A percentile compares a stretch with the other conserved stretches of the same genome.
Evolutionary conservation across 2,888 invertebrate species (phyloP).

Genomic region (Lysandra coridon): DNA sequence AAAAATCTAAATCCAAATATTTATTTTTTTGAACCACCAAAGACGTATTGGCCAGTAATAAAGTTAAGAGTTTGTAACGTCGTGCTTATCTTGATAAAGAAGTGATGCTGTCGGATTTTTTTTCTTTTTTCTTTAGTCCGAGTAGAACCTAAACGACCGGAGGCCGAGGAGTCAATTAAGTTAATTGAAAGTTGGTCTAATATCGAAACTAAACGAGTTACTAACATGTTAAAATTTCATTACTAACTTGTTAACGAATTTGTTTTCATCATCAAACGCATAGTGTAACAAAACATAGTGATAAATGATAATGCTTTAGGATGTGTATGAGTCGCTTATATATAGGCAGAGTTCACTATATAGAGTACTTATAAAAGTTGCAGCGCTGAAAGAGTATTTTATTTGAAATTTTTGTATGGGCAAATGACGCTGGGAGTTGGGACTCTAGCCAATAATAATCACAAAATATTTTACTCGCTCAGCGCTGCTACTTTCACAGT

Average conservation of each 20-base stretch:
- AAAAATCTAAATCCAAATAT: not conserved
- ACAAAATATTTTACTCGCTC: no score
- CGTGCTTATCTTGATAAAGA: conserved; percentile 41
- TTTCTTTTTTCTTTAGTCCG: conserved; percentile 41
- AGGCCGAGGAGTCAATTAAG: conserved; percentile 73
- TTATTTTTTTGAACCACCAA: not conserved
- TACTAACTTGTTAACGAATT: conserved; percentile 43
- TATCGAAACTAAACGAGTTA: conserved; percentile 55
- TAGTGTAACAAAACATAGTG: no score
- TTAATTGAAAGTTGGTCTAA: conserved; percentile 72
- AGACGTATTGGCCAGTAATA: conserved; percentile 1
- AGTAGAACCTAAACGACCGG: conserved; percentile 50
- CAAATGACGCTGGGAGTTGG: no score
- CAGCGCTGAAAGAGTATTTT: no score
- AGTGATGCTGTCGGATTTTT: conserved; percentile 51
- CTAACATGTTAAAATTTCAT: conserved; percentile 53
- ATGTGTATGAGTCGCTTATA: no score
- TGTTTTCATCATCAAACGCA: not conserved
- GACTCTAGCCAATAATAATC: no score
- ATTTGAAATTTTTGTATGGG: no score
- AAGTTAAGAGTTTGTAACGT: conserved; percentile 21
- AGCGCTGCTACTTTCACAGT: no score
- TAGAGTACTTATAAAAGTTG: no score
- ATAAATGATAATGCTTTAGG: no score
- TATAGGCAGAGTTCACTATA: no score